Evolutionary conservation across 2,888 invertebrate species (phyloP), one percentile per base, ranked within the genome.

Genomic region (Caenorhabditis afra): DNA sequence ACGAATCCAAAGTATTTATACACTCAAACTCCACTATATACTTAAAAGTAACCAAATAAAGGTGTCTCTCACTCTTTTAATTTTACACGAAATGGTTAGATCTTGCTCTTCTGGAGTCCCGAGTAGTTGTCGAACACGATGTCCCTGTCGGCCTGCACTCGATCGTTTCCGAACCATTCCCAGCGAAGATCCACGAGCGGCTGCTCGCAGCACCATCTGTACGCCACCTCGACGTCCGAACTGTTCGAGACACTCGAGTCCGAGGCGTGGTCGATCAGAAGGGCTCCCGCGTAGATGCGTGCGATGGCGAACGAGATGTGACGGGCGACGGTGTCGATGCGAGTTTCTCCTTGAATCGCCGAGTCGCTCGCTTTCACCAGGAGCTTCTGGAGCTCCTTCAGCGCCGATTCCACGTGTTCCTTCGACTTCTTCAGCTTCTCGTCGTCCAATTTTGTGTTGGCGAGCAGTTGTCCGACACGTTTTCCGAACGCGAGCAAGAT

Each of bases 291-390:
- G 70, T 90, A 91, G 23, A 89, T 90, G 55, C 90, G 87, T 10
- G 91, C 91, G 47, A 93, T 86, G 61, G 91, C 91, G 83, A 90
- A 92, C 11, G 92, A 90, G 62, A 92, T 91, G 76, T 92, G 91
- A 57, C 92, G 82, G 0, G 92, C 92, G n/a, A 91, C 91, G 18
- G 90, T 80, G 75, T 91, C 91, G 29, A 91, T 53, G 45, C 71
- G 55, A 29, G 71, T 71, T 4, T 71, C 64, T 57, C 71, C 71
- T 57, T 71, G 57, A 18, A 74, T 14, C 2, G 52, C 39, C 0
- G 62, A 49, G 41, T 82, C 79, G 45, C 79, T 73, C 14, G 80
- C 82, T 52, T 79, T 82, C 3, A 53, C 52, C 8, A 86, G 71
- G n/a, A 81, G 55, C n/a, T 57, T 61, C 16, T 76, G 68, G 23